Evolutionary conservation across 1,140 invertebrate genomes (phyloP), one percentile per base, ranked within the genome.

Genomic region (Forficula auricularia): DNA sequence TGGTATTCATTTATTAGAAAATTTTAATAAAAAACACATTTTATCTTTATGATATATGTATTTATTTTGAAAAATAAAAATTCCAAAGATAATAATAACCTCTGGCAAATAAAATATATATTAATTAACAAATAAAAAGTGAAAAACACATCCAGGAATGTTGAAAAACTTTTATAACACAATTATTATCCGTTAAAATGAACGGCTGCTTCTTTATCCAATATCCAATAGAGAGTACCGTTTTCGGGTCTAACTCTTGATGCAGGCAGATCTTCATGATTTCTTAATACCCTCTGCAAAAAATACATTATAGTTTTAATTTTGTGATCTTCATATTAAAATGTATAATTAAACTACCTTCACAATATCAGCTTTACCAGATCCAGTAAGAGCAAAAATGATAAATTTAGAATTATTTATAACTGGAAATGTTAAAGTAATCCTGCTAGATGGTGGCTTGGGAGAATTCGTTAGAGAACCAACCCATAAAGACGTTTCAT

Each of bases 351-450:
- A 38, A 9, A 34, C 3, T 36, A 35, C 4, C 12, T 36, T 43
- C 8, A 38, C 3, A 34, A 20, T 14, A 40, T 37, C 27, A 16
- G 15, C 83, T 63, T 98, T 98, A 3, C 74, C 71, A 35, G 68
- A 70, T 3, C 92, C 94, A 43, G 75, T 72, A 3, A 81, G 70
- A 16, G 86, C 77, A 67, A 98, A 95, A 41, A 88, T 71, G 53
- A 81, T 83, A 54, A 72, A 68, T 42, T 70, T 72, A 7, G 91
- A 82, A 61, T 82, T 82, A 56, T 97, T 96, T 12, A 98, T 74
- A 4, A 94, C 79, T 3, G 89, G 84, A 46, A 87, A 79, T 2
- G 94, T 98, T 33, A 99, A 61, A 2, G 94, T 98, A 8, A 98
- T 78, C 46, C 95, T 70, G 37, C 65, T 65, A 7, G 87, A 81